Base-by-base conservation (phyloP, 2,113 vertebrate species). In the Zosterops japonicus region DNA sequence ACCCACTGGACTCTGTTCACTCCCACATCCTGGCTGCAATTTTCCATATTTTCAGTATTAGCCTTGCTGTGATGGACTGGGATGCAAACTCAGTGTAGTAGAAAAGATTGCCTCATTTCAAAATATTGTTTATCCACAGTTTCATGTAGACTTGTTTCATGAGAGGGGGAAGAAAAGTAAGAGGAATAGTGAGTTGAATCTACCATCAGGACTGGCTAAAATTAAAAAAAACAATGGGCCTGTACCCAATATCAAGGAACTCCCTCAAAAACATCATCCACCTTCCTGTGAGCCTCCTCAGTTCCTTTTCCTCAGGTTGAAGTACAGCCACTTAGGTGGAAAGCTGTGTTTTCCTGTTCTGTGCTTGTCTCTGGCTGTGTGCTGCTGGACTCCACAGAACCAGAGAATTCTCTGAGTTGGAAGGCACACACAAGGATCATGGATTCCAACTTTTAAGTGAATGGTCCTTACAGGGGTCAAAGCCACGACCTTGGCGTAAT, bases 401-500 rank as follows among this genome's bases (percentile, higher is more conserved):
- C 47, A 69, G 39, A 46, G 39, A 61, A 53, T 39, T 61, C 27
- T 60, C 23, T 23, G 23, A 53, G 19, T 11, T 46, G 23, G 55
- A 68, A 78, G 39, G 23, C 46, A 53, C 12, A 9, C 15, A 24
- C 15, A 6, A 39, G 33, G 27, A 69, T 53, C 36, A 33, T 2
- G 0, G 0, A 52, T 18, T 28, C 33, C 8, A 14, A 0, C 33
- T 69, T 53, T 20, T 14, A 53, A 33, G 28, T 23, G 55, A 60
- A 24, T 28, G 27, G 14, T 46, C 33, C 63, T 28, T 8, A 22
- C 4, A 39, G 33, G 18, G 46, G 27, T 53, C 0, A 0, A 69
- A 60, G 17, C 33, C 1, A 1, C 39, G 46, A 44, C 46, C 27
- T 60, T 46, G 28, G 46, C 0, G 0, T 39, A 28, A 60, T 23